phyloP scores from a whole-genome alignment of 1,140 invertebrate species.

The Drosophila lacteicornis region DNA sequence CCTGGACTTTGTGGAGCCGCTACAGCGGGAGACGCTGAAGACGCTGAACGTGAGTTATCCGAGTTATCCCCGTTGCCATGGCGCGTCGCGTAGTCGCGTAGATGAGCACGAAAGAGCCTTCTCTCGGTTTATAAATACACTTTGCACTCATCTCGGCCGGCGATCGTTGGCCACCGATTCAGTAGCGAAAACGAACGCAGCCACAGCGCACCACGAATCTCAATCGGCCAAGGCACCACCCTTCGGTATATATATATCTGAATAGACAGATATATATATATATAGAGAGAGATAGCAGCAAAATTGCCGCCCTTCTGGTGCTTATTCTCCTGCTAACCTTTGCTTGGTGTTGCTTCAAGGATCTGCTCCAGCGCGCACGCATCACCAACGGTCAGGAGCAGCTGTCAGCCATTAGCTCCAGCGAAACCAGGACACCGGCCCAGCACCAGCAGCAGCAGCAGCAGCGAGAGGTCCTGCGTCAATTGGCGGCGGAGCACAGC shows the following conservation, averaged over 20 bases:
- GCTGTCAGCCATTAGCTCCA: slow-evolving; percentile 1
- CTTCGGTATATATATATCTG: slow-evolving; percentile 21
- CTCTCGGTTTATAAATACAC: slow-evolving; percentile 73
- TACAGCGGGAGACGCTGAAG: slow-evolving; percentile 57
- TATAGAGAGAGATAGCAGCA: slow-evolving; percentile 26
- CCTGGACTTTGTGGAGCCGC: slow-evolving; percentile 65
- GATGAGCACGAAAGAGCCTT: slow-evolving; percentile 13
- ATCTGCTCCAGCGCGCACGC: slow-evolving; percentile 61
- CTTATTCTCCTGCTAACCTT: slow-evolving; percentile 52
- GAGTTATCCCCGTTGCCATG: slow-evolving; percentile 64
- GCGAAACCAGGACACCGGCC: slow-evolving; percentile 31
- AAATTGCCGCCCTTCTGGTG: slow-evolving; percentile 58
- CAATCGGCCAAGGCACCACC: slow-evolving; percentile 9
- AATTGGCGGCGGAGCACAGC: slow-evolving; percentile 61
- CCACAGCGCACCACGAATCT: slow-evolving; percentile 37
- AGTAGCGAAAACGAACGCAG: slow-evolving; percentile 64
- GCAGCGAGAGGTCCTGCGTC: slow-evolving; percentile 59
- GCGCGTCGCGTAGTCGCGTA: slow-evolving; percentile 7
- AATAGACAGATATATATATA: slow-evolving; percentile 27
- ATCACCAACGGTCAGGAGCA: slow-evolving; percentile 43
- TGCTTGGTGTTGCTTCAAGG: slow-evolving; percentile 65
- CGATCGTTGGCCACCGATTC: slow-evolving; percentile 31
- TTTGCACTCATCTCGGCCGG: slow-evolving; percentile 56
- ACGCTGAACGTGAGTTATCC: slow-evolving; percentile 70
- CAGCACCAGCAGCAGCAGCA: slow-evolving; percentile 43